A percentile compares a stretch with the other conserved stretches of the same genome.
Evolutionary conservation across 2,113 vertebrate genomes (phyloP).

Genomic region (Saguinus midas): DNA sequence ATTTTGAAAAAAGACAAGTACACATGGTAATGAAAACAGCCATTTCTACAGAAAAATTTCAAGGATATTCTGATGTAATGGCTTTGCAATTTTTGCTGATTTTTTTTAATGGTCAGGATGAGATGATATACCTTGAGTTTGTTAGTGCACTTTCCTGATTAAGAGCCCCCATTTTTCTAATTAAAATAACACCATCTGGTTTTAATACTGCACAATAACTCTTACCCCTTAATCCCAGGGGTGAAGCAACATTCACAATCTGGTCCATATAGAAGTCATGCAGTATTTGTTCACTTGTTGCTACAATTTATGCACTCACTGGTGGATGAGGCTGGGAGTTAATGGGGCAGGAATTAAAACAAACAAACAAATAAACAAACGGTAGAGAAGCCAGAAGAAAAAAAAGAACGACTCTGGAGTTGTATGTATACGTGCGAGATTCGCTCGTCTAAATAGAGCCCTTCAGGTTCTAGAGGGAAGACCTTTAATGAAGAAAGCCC

Average conservation of each 20-base stretch:
- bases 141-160: slow-evolving; percentile 41
- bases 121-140: slow-evolving; percentile 33
- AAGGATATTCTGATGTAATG: slow-evolving; percentile 7
- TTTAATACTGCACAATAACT: slow-evolving; percentile 52
- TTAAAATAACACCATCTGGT: slow-evolving; percentile 69
- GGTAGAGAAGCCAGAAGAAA: neutral
- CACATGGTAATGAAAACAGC: slow-evolving; percentile 25
- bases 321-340: neutral
- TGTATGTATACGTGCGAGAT: neutral
- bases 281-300: neutral
- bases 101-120: slow-evolving; percentile 7
- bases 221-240: slow-evolving; percentile 12
- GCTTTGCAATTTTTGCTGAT: neutral
- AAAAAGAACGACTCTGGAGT: neutral
- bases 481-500: neutral
- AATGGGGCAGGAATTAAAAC: neutral
- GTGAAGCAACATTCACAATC: neutral
- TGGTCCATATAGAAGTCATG: neutral
- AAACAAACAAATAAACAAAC: neutral
- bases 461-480: neutral
- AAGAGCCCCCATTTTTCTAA: slow-evolving; percentile 58
- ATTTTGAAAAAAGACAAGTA: slow-evolving; percentile 35
- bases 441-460: neutral
- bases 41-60: slow-evolving; percentile 12
- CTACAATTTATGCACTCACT: neutral